Conservation (phyloP, 92 coral and sea anemone species). For the Epizoanthus rinbou region DNA sequence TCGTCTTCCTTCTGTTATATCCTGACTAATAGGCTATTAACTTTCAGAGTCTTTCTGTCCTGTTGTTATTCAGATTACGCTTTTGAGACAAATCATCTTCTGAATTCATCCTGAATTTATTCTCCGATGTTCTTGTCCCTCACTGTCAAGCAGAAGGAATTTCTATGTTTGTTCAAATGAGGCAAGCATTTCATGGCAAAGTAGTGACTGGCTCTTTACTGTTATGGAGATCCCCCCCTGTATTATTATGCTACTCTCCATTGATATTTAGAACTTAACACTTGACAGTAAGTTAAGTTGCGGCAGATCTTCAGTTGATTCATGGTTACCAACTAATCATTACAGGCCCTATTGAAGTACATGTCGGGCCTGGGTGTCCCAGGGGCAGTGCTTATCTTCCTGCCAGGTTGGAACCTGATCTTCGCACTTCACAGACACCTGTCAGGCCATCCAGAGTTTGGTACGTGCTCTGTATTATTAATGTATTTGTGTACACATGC, state of each 20-base stretch:
- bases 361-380: constrained; percentile 91
- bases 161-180: too few species aligned
- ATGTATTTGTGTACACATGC: neutral
- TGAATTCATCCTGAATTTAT: too few species aligned
- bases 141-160: too few species aligned
- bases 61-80: too few species aligned
- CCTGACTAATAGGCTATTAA: too few species aligned
- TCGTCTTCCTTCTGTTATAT: too few species aligned
- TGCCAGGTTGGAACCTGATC: constrained; percentile 99
- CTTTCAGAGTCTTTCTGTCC: too few species aligned
- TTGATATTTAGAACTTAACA: neutral
- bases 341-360: constrained; percentile 92
- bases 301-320: neutral
- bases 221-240: too few species aligned
- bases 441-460: constrained; percentile 83
- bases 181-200: too few species aligned
- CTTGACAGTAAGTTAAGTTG: neutral
- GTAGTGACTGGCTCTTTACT: too few species aligned
- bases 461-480: constrained; percentile 46
- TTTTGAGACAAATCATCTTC: too few species aligned
- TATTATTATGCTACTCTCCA: neutral
- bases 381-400: constrained; percentile 92
- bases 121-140: too few species aligned
- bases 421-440: constrained; percentile 92
- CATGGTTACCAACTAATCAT: neutral